Evolutionary conservation across 2,797 vertebrate genomes (phyloP), one percentile per base, ranked within the genome.

Genomic region (Scleropages formosus): DNA sequence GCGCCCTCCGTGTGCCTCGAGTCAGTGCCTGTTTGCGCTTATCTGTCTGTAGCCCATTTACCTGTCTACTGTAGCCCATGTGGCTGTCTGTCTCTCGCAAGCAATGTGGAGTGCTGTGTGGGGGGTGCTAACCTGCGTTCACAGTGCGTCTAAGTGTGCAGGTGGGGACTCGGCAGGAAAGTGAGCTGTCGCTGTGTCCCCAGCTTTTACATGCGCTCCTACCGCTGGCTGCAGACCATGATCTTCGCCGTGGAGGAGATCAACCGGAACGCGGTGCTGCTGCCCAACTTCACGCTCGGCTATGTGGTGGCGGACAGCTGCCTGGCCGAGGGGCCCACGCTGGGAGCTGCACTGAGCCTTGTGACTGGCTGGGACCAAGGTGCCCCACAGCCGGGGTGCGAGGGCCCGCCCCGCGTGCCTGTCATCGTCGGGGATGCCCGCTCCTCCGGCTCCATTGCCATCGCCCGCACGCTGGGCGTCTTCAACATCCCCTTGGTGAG

Each of bases 231-330:
- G 58, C 81, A 82, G 82, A 77, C 80, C 0, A 80, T 86, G 82
- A 81, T 86, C 64, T 87, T 86, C 73, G 78, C 81, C 18, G 81
- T 84, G 62, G 82, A 89, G 73, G 83, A 89, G 82, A 85, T 89
- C 9, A 87, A 87, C 76, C 81, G 64, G 62, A 81, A 85, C 73
- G 73, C 80, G 49, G 27, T 62, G 59, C 74, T 86, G 59, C 75
- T 88, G 26, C 75, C 82, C 22, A 88, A 86, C 61, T 60, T 89
- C 60, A 86, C 84, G 39, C 79, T 85, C 65, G 81, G 84, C 44
- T 88, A 87, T 68, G 77, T 84, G 76, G 81, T 83, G 70, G 82
- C 82, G 31, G 84, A 88, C 77, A 79, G 83, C 49, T 86, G 83
- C 64, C 79, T 83, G 44, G 75, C 82, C 46, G 84, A 87, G 70